These are phyloP conservation scores for Dastarcus helophoroides DNA, from an alignment of 2,888 invertebrate species.

Conservation along the genomic window DNA sequence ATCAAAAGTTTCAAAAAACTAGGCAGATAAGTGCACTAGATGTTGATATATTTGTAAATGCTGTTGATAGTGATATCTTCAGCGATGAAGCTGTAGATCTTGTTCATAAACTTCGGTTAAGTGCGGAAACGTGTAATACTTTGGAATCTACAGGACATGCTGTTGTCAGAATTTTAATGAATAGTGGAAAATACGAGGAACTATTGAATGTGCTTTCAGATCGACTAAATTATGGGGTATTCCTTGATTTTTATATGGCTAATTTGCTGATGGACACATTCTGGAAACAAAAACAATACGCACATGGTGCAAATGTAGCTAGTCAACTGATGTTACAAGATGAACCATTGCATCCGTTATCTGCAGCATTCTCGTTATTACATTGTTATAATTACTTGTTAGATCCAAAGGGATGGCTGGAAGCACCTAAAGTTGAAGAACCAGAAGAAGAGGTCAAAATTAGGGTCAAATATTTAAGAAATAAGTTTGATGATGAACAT, in stretches of 20 bases:
- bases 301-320: conserved; percentile 65
- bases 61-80: conserved; percentile 43
- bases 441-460: conserved; percentile 37
- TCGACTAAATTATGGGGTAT: conserved; percentile 78
- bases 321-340: conserved; percentile 80
- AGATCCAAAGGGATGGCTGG: conserved; percentile 40
- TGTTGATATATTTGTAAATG: conserved; percentile 71
- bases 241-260: conserved; percentile 69
- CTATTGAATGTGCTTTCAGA: conserved; percentile 66
- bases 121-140: conserved; percentile 56
- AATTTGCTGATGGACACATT: conserved; percentile 74
- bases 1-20: conserved; percentile 50
- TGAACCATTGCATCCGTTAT: conserved; percentile 62
- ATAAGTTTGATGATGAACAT: conserved; percentile 80
- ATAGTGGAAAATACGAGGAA: conserved; percentile 46
- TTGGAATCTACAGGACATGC: conserved; percentile 77
- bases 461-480: conserved; percentile 52
- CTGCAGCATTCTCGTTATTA: conserved; percentile 56
- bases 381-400: conserved; percentile 63
- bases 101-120: conserved; percentile 57
- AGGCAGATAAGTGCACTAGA: conserved; percentile 64
- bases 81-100: conserved; percentile 64
- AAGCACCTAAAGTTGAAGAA: conserved; percentile 30
- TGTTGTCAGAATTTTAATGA: conserved; percentile 50
- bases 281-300: conserved; percentile 54